Base-by-base conservation (phyloP, 2,113 vertebrate genomes). In the Rhea americana region DNA sequence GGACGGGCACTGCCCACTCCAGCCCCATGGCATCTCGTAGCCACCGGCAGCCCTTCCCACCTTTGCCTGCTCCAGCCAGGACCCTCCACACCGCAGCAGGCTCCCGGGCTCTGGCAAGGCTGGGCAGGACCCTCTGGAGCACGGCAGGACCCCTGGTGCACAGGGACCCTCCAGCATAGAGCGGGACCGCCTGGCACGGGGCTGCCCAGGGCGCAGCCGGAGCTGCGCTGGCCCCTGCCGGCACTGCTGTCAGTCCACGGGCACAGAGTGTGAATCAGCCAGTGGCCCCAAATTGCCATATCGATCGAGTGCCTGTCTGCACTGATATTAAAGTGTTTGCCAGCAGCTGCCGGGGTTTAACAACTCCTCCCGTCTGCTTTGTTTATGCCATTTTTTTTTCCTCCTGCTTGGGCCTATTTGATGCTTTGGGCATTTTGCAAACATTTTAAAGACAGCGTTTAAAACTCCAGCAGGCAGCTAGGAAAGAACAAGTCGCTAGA, bases 261-360 rank as follows among this genome's bases (percentile, higher is more conserved):
- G 41, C 10, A 1, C 50, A 16, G 65, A 32, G 26, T 5, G 0
- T 48, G 8, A 45, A 25, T 4, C 35, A 43, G 58, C 48, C 48
- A 0, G 0, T 3, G 2, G 63, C 73, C 83, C 80, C 58, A 11
- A 10, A 32, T 5, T 4, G 21, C 86, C 7, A 0, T 6, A 53
- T 53, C 0, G 20, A 74, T 37, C 1, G 41, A n/a, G 56, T 1
- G 21, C n/a, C 32, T 0, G 0, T 32, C 91, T 82, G 84, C 55
- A 5, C 63, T 12, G 45, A 30, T 28, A 67, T 14, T 15, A 1
- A 59, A 48, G 47, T 3, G 21, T 82, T 70, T 76, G 87, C 84
- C 93, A 75, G 86, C 84, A 79, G 77, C 77, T 89, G 88, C 70
- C 43, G 48, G 24, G 1, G 20, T 76, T 91, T 39, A 83, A 87